Percentiles rank a stretch among this genome's conserved stretches.
These are phyloP conservation scores for Melikaiella ostensackeni DNA, from an alignment of 2,888 invertebrate species.

Conservation along the genomic window DNA sequence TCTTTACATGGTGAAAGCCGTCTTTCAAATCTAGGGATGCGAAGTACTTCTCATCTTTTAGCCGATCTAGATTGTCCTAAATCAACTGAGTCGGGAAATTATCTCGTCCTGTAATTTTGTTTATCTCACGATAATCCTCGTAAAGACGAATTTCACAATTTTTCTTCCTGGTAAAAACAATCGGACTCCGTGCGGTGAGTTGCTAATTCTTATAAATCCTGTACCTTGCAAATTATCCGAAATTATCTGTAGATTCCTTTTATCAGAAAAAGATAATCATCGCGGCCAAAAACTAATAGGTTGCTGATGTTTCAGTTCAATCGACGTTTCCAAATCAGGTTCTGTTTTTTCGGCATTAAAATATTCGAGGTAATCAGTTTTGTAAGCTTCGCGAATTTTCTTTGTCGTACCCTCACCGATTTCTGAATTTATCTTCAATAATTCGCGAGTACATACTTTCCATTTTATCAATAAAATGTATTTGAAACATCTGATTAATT, in stretches of 20 bases:
- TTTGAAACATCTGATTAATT: no score
- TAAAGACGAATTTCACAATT: slow-evolving; percentile 12
- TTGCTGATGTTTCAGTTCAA: slow-evolving; percentile 14
- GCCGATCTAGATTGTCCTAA: slow-evolving; percentile 34
- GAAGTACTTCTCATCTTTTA: slow-evolving; percentile 6
- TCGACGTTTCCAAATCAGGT: neutral
- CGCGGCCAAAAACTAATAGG: slow-evolving; percentile 32
- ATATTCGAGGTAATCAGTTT: neutral
- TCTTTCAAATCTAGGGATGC: slow-evolving; percentile 27
- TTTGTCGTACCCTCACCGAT: neutral
- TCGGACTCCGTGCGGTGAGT: neutral
- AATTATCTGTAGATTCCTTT: slow-evolving; percentile 1
- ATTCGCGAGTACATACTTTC: no score
- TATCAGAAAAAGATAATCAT: slow-evolving; percentile 30
- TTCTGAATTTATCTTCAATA: neutral
- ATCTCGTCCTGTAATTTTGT: slow-evolving; percentile 30
- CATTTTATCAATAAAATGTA: no score
- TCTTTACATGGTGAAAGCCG: slow-evolving; percentile 16
- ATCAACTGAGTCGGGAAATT: slow-evolving; percentile 34
- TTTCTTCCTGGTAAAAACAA: neutral
- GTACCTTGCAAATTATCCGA: neutral
- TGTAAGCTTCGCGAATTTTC: neutral
- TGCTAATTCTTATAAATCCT: slow-evolving; percentile 12
- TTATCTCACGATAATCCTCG: slow-evolving; percentile 23
- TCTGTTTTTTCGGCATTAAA: neutral